Evolutionary conservation across 2,797 vertebrate genomes (phyloP).

Genomic region (Anolis apletophallus): DNA sequence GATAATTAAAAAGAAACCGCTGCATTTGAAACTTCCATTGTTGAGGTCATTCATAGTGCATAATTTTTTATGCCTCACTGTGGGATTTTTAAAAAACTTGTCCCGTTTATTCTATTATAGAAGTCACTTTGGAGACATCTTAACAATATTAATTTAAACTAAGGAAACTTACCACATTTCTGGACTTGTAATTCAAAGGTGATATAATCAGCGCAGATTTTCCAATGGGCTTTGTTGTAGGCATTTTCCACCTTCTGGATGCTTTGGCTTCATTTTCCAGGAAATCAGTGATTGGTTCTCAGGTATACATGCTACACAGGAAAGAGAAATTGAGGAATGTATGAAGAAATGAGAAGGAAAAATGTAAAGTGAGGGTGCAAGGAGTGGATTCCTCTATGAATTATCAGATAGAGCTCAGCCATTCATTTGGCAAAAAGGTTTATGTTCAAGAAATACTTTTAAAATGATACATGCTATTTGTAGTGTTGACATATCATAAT

Average conservation of each 20-base stretch:
- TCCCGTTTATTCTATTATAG: not conserved
- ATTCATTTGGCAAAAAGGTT: no score
- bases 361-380: not conserved
- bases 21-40: not conserved
- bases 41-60: not conserved
- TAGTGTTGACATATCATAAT: no score
- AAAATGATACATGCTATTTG: no score
- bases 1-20: conserved; percentile 27
- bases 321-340: no score
- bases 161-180: not conserved
- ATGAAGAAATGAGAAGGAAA: not conserved
- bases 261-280: conserved; percentile 29
- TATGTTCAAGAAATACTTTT: no score
- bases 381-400: not conserved
- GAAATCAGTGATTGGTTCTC: not conserved
- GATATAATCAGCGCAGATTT: conserved; percentile 41
- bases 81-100: not conserved
- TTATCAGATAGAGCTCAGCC: no score
- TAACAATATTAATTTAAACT: conserved; percentile 34
- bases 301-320: not conserved
- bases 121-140: not conserved
- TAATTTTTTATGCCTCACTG: conserved; percentile 5
- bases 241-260: conserved; percentile 23
- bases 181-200: conserved; percentile 17
- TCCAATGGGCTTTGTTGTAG: conserved; percentile 21